Evolutionary conservation across 1,140 invertebrate species (phyloP).

Genomic region (Heliothis subflexa): DNA sequence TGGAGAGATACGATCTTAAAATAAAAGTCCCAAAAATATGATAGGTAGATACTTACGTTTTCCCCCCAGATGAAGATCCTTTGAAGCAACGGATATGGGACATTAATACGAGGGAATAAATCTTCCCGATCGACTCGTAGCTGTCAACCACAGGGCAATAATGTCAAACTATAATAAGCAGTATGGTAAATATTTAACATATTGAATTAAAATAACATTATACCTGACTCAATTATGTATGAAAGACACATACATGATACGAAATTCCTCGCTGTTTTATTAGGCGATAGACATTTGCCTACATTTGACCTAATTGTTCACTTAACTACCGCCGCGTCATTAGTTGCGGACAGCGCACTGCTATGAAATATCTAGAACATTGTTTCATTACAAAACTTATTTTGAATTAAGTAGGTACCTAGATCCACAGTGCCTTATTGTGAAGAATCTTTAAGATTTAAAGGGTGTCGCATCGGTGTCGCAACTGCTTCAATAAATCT

Average conservation of each 20-base stretch:
- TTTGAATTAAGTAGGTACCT: not conserved
- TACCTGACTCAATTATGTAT: slow-evolving; percentile 20
- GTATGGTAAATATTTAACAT: not conserved
- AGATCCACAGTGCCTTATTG: no score
- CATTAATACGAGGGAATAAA: slow-evolving; percentile 50
- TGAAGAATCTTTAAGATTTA: no score
- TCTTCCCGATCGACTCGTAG: slow-evolving; percentile 41
- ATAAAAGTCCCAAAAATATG: slow-evolving; percentile 33
- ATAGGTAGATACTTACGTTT: not conserved
- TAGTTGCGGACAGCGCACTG: slow-evolving; percentile 26
- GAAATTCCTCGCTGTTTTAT: slow-evolving; percentile 38
- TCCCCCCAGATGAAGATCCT: slow-evolving; percentile 13
- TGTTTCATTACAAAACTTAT: slow-evolving; percentile 24
- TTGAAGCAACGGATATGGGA: slow-evolving; percentile 42
- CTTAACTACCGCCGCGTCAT: slow-evolving; percentile 36
- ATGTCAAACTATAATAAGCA: slow-evolving; percentile 7
- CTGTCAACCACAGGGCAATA: slow-evolving; percentile 20
- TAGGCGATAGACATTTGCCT: slow-evolving; percentile 34
- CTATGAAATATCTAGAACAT: slow-evolving; percentile 38
- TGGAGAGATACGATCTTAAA: not conserved
- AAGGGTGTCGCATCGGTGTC: no score
- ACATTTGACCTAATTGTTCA: slow-evolving; percentile 46
- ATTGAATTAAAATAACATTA: not conserved
- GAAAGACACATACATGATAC: not conserved
- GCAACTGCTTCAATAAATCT: not conserved